Percentiles rank a stretch among this genome's conserved stretches.
Evolutionary conservation across 2,888 invertebrate species (phyloP).

Genomic region (Cynaeus angustus): DNA sequence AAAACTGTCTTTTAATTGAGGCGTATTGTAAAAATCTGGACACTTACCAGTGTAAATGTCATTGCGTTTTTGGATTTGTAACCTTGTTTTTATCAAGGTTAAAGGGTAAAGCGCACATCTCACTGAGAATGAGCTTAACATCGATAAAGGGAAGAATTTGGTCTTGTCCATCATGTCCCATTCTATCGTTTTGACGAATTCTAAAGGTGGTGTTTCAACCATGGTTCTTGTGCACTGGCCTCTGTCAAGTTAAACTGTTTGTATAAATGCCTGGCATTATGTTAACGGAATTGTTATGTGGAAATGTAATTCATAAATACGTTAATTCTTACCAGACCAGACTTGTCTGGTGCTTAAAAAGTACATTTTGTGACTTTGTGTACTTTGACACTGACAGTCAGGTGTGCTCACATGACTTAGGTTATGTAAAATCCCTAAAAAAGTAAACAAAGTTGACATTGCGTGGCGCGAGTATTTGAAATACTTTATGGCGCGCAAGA

Average conservation of each 20-base stretch:
- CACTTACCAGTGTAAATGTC: conserved; percentile 84
- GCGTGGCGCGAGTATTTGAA: conserved; percentile 5
- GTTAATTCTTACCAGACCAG: conserved; percentile 31
- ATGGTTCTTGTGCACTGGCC: conserved; percentile 10
- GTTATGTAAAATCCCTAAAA: conserved; percentile 38
- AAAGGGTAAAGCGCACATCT: conserved; percentile 91
- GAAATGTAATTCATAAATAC: not conserved
- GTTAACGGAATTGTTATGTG: conserved; percentile 23
- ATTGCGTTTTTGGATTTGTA: conserved; percentile 90
- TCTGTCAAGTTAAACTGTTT: conserved; percentile 36
- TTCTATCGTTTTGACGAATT: conserved; percentile 90
- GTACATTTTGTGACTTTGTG: conserved; percentile 37
- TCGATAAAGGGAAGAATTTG: conserved; percentile 94
- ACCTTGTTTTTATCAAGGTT: conserved; percentile 94
- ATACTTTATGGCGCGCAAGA: too few species aligned
- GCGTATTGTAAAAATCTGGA: not conserved
- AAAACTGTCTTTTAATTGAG: conserved; percentile 51
- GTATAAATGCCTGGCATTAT: conserved; percentile 23
- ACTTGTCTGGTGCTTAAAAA: conserved; percentile 17
- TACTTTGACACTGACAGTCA: conserved; percentile 49
- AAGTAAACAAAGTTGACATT: conserved; percentile 16
- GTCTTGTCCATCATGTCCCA: conserved; percentile 99
- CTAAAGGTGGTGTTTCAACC: conserved; percentile 42
- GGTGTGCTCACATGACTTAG: conserved; percentile 38
- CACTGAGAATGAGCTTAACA: conserved; percentile 88